Evolutionary conservation across 2,888 invertebrate species (phyloP).

Genomic region (Choristoneura rosaceana): DNA sequence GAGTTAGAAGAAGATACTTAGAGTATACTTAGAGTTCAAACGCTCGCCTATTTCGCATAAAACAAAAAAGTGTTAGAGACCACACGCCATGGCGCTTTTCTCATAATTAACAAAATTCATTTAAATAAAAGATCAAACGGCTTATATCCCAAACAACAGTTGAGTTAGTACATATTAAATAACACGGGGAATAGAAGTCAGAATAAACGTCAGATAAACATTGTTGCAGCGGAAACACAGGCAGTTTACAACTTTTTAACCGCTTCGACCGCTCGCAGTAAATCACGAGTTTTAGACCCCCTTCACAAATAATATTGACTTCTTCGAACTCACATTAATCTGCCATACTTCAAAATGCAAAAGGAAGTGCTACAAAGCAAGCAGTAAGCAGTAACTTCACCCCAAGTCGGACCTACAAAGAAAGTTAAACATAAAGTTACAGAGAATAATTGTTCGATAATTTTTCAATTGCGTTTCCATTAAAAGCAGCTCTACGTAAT

Average conservation of each 20-base stretch:
- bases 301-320: slow-evolving; percentile 83
- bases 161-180: slow-evolving; percentile 19
- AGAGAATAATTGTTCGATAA: slow-evolving; percentile 20
- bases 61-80: not conserved
- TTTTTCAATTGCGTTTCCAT: slow-evolving; percentile 35
- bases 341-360: slow-evolving; percentile 80
- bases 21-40: too few relatives aligned
- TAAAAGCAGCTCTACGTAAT: slow-evolving; percentile 12
- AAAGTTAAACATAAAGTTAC: slow-evolving; percentile 44
- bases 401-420: slow-evolving; percentile 25
- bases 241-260: slow-evolving; percentile 85
- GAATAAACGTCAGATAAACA: slow-evolving; percentile 55
- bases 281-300: slow-evolving; percentile 80
- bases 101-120: not conserved
- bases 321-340: slow-evolving; percentile 84
- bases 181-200: slow-evolving; percentile 25
- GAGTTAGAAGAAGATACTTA: too few relatives aligned
- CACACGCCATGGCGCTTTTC: not conserved
- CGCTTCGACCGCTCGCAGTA: slow-evolving; percentile 75
- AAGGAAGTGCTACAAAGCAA: slow-evolving; percentile 74
- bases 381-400: slow-evolving; percentile 63
- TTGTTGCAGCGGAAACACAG: slow-evolving; percentile 82
- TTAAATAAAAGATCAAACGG: slow-evolving; percentile 2
- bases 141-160: slow-evolving; percentile 7
- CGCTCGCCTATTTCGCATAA: too few relatives aligned